Conservation (phyloP, 1,140 invertebrate genomes). For the Bombus polaris region DNA sequence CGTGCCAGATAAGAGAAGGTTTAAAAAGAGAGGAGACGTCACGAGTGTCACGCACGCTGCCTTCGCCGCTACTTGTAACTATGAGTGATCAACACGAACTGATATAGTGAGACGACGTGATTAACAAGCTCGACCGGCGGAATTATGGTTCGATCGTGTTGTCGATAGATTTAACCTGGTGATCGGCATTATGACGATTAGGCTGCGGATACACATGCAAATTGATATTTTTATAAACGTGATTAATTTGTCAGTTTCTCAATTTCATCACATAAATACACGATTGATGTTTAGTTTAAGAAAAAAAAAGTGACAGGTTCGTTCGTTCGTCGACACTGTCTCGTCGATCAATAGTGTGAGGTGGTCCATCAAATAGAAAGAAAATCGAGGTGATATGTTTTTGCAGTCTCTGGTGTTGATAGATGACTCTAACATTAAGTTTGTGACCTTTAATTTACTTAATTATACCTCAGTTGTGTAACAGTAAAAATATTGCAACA, state of each 20-base stretch:
- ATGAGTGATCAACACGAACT: conserved; percentile 59
- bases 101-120: conserved; percentile 57
- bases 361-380: no score
- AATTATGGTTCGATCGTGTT: conserved; percentile 58
- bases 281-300: no score
- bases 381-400: no score
- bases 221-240: no score
- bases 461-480: background rate
- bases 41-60: conserved; percentile 59
- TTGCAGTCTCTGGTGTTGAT: no score
- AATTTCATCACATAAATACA: no score
- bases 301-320: no score
- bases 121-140: conserved; percentile 56
- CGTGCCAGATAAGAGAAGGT: conserved; percentile 40
- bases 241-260: no score
- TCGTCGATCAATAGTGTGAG: no score
- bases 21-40: conserved; percentile 58
- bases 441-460: background rate
- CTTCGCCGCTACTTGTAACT: conserved; percentile 58
- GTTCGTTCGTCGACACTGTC: no score
- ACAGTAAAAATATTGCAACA: background rate
- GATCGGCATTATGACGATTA: background rate
- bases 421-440: background rate
- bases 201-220: no score
- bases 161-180: conserved; percentile 51